Evolutionary conservation across 2,888 invertebrate species (phyloP).

Genomic region (Epistrophe eligans): DNA sequence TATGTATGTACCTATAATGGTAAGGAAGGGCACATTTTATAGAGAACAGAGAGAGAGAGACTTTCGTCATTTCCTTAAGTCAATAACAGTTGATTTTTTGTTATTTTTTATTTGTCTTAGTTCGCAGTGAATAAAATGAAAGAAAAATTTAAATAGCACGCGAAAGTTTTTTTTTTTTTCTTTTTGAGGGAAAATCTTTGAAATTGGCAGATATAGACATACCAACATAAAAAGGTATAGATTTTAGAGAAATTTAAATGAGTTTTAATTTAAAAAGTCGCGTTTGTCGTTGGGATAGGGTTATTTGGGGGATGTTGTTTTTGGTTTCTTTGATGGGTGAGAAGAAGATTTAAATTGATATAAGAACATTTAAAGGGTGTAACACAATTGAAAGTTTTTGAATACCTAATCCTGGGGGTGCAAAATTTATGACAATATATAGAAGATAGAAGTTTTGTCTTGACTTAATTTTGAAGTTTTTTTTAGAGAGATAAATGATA

Average conservation of each 20-base stretch:
- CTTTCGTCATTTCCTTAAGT: slow-evolving; percentile 41
- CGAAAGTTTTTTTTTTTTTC: slow-evolving; percentile 31
- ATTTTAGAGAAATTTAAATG: slow-evolving; percentile 39
- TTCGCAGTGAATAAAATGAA: slow-evolving; percentile 9
- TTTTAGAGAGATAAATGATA: not conserved
- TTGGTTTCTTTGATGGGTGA: not conserved
- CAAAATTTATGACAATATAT: slow-evolving; percentile 12
- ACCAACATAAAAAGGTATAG: not conserved
- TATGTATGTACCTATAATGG: no score
- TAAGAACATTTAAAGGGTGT: slow-evolving; percentile 13
- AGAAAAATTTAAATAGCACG: slow-evolving; percentile 15
- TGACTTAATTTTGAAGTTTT: not conserved
- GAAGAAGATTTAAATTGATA: not conserved
- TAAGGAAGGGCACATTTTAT: not conserved
- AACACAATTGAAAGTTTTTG: slow-evolving; percentile 39
- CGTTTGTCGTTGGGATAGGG: not conserved
- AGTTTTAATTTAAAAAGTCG: slow-evolving; percentile 28
- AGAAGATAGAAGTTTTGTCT: not conserved
- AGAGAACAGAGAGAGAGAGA: not conserved
- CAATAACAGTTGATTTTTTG: slow-evolving; percentile 48
- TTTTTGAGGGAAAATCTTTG: not conserved
- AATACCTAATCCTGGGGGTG: not conserved
- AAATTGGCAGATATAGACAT: not conserved
- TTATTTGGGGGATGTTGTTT: not conserved
- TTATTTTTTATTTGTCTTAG: slow-evolving; percentile 21